phyloP scores from a whole-genome alignment of 92 coral and sea anemone genomes.

The Umimayanthus chanpuru region DNA sequence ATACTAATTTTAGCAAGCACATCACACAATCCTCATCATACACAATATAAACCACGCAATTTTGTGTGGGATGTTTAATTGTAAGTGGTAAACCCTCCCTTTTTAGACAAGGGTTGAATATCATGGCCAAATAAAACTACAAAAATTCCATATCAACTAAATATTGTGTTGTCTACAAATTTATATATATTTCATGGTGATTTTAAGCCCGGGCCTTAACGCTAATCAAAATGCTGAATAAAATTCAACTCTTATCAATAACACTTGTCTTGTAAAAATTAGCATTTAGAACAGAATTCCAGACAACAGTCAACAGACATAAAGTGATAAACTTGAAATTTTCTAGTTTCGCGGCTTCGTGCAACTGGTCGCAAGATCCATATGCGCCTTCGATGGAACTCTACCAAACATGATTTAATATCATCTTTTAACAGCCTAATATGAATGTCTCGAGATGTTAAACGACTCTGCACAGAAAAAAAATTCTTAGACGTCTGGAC shows the following conservation, averaged over 20 bases:
- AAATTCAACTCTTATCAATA: background rate
- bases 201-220: too few species aligned
- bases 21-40: background rate
- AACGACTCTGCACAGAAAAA: background rate
- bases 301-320: background rate
- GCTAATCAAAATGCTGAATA: background rate
- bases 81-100: background rate
- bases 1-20: background rate
- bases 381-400: background rate
- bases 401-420: background rate
- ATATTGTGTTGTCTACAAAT: background rate
- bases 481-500: background rate
- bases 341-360: too few species aligned
- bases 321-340: too few species aligned
- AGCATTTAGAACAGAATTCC: background rate
- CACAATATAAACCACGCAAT: too few species aligned
- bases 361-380: background rate
- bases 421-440: too few species aligned
- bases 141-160: constrained; percentile 17
- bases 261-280: background rate
- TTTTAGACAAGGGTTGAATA: too few species aligned
- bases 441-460: too few species aligned
- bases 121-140: background rate
- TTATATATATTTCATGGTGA: background rate
- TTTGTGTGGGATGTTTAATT: too few species aligned